These are phyloP conservation scores for Nycticryphes semicollaris DNA, from an alignment of 2,113 vertebrate genomes.

Conservation along the genomic window DNA sequence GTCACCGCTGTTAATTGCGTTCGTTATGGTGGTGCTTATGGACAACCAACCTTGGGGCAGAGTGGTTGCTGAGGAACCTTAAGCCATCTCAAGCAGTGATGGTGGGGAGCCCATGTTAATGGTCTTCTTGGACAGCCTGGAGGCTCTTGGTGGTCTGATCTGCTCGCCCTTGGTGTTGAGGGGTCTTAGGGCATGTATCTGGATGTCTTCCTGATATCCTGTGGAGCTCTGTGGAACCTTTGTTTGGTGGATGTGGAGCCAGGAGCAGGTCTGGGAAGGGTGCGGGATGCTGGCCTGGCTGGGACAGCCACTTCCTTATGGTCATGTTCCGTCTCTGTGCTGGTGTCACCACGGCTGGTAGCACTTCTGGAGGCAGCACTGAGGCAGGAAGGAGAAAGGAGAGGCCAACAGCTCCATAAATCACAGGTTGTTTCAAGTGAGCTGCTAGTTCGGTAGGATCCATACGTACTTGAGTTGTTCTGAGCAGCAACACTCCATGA, in stretches of 20 bases:
- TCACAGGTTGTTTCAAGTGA: accelerated
- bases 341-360: background rate
- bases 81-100: accelerated
- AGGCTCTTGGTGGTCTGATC: accelerated
- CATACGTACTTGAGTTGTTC: accelerated
- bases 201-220: background rate
- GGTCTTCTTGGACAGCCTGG: background rate
- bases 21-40: background rate
- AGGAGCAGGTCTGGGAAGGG: background rate
- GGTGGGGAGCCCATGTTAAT: accelerated
- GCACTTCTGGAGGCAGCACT: slow-evolving; percentile 5
- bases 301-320: accelerated
- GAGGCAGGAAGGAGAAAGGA: background rate
- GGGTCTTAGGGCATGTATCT: accelerated
- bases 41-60: accelerated
- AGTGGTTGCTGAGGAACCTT: background rate
- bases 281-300: accelerated
- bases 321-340: background rate
- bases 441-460: background rate
- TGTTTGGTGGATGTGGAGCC: background rate
- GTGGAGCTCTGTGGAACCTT: background rate
- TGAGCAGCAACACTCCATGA: accelerated
- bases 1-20: background rate
- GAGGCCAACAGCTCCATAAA: background rate
- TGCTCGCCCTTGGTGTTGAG: background rate